A percentile compares a stretch with the other conserved stretches of the same genome.
Conservation (phyloP, 1,140 invertebrate species). For the Drosophila melanica region DNA sequence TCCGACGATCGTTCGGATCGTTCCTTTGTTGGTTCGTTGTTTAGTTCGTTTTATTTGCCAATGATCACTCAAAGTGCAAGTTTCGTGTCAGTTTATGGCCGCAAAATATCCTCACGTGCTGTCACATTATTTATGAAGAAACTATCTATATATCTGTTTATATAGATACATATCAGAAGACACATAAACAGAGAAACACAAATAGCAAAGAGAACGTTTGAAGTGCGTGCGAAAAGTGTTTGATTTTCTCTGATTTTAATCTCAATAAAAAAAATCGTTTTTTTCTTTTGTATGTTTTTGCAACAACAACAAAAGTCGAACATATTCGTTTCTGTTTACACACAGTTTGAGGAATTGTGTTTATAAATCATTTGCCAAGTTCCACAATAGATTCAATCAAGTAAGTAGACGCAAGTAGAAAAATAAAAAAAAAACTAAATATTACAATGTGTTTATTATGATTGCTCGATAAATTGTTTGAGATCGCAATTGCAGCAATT, state of each 20-base stretch:
- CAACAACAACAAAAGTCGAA: neutral
- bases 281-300: neutral
- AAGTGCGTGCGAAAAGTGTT: slow-evolving; percentile 24
- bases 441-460: slow-evolving; percentile 19
- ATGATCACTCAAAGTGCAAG: slow-evolving; percentile 18
- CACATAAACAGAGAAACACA: neutral
- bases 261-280: neutral
- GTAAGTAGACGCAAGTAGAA: slow-evolving; percentile 7
- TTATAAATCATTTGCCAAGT: slow-evolving; percentile 23
- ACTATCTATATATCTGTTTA: neutral
- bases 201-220: neutral
- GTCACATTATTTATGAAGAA: slow-evolving; percentile 4
- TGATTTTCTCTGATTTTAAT: slow-evolving; percentile 3
- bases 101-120: slow-evolving; percentile 35
- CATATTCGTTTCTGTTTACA: slow-evolving; percentile 4
- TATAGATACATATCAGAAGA: neutral
- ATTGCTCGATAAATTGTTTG: neutral
- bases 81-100: neutral
- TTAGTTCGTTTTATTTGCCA: slow-evolving; percentile 19
- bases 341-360: slow-evolving; percentile 7
- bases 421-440: too few species aligned
- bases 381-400: neutral
- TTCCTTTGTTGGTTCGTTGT: slow-evolving; percentile 1
- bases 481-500: neutral
- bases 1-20: neutral